Base-by-base conservation (phyloP, 2,113 vertebrate species). In the Vimba vimba region DNA sequence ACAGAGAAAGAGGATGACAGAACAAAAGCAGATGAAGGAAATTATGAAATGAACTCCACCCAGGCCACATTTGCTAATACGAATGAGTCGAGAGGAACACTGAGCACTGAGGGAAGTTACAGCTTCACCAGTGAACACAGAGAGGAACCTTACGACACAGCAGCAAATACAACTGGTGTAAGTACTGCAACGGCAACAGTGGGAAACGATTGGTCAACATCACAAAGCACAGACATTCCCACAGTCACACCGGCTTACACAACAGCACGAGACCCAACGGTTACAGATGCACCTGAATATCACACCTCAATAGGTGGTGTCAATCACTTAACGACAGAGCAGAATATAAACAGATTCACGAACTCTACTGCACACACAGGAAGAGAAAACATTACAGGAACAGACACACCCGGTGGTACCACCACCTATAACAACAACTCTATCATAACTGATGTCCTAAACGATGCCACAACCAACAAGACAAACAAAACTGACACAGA, bases 31-130 rank as follows among this genome's bases (percentile, higher is more conserved):
- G 12, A 74, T 36, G 52, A 21, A 8, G 59, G 64, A 60, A 50
- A 52, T 57, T 21, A 86, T 47, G 87, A 83, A 68, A 73, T 47
- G 15, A 76, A 15, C 45, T 21, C 81, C 66, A 77, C 52, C 79
- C 60, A 15, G 21, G 19, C 81, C 27, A 33, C 83, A 12, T 66
- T 62, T 73, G 4, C 8, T 43, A 19, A 82, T 39, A 71, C 9
- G 17, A 78, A 25, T 4, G 12, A 82, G 55, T 73, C 30, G 59
- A 75, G 36, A 80, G 82, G 21, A 85, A 85, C 78, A 50, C 82
- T 13, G 45, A 60, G 45, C 15, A 55, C 47, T 15, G 71, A 39
- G 50, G 64, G 45, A 86, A 71, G 43, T 79, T 43, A 83, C 50
- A 21, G 9, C 23, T 13, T 12, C n/a, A 76, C 77, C 76, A 87